Evolutionary conservation across 2,113 vertebrate genomes (phyloP).

Genomic region (Cettia cetti): DNA sequence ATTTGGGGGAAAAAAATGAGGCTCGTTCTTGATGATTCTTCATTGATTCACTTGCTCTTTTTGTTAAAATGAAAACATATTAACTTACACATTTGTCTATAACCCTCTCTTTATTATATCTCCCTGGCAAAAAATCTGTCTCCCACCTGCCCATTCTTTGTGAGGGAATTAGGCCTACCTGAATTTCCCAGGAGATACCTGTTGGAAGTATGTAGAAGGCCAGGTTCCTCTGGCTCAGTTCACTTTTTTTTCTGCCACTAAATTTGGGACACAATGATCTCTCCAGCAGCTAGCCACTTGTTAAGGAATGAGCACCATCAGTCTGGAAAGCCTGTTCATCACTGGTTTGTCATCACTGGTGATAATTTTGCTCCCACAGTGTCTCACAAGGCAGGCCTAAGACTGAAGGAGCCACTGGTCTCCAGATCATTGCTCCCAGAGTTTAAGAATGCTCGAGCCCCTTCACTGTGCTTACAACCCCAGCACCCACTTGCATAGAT

Average conservation of each 20-base stretch:
- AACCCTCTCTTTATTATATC: neutral
- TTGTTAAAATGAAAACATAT: neutral
- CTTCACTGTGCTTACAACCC: neutral
- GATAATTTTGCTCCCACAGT: neutral
- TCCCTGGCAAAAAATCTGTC: neutral
- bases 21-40: neutral
- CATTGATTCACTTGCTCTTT: neutral
- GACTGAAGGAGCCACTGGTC: neutral
- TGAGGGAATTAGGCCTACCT: neutral
- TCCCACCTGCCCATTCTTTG: neutral
- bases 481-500: neutral
- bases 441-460: fast-evolving
- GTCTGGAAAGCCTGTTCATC: neutral
- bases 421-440: neutral
- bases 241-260: neutral
- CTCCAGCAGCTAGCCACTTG: neutral
- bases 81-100: neutral
- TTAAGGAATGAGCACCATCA: neutral
- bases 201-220: neutral
- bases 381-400: neutral
- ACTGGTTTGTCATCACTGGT: neutral
- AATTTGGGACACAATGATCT: neutral
- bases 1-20: neutral
- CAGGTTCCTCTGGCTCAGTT: neutral
- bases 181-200: neutral